Percentiles rank a stretch among this genome's conserved stretches.
Evolutionary conservation across 2,797 vertebrate species (phyloP).

Genomic region (Gymnothorax reevesii): DNA sequence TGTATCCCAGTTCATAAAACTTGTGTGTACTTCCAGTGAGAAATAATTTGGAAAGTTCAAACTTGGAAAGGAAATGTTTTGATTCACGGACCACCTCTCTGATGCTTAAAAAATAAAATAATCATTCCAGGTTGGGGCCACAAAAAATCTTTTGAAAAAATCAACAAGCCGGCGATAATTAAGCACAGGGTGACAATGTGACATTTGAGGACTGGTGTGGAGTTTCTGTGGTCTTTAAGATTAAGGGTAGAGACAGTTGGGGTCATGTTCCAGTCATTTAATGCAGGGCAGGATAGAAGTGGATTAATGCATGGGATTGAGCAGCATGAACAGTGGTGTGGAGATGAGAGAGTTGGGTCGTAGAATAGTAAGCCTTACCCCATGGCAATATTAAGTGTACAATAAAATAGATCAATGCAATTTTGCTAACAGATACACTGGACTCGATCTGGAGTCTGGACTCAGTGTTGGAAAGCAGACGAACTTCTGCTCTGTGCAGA

Average conservation of each 20-base stretch:
- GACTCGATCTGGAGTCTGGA: constrained; percentile 36
- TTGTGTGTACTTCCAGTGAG: neutral
- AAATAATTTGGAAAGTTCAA: too few species aligned
- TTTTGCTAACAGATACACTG: constrained; percentile 34
- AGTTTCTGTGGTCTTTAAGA: neutral
- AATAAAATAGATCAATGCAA: constrained; percentile 60
- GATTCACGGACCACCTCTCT: neutral
- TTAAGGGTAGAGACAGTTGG: neutral
- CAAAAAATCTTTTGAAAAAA: neutral
- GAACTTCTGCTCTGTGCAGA: constrained; percentile 66
- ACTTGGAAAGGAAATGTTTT: neutral
- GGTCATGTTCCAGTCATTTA: neutral
- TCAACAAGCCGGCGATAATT: neutral
- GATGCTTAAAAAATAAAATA: neutral
- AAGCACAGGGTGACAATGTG: neutral
- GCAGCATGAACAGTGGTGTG: constrained; percentile 74
- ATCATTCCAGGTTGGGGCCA: neutral
- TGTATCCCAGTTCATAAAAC: neutral
- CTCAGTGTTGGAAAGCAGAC: constrained; percentile 68
- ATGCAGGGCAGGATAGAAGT: constrained; percentile 40
- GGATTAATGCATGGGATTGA: constrained; percentile 74
- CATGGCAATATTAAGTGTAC: constrained; percentile 72
- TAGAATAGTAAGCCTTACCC: constrained; percentile 74
- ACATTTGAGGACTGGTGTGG: neutral
- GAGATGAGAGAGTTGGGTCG: constrained; percentile 63